These are phyloP conservation scores for Morone chrysops DNA, from an alignment of 2,113 vertebrate species.

Conservation along the genomic window DNA sequence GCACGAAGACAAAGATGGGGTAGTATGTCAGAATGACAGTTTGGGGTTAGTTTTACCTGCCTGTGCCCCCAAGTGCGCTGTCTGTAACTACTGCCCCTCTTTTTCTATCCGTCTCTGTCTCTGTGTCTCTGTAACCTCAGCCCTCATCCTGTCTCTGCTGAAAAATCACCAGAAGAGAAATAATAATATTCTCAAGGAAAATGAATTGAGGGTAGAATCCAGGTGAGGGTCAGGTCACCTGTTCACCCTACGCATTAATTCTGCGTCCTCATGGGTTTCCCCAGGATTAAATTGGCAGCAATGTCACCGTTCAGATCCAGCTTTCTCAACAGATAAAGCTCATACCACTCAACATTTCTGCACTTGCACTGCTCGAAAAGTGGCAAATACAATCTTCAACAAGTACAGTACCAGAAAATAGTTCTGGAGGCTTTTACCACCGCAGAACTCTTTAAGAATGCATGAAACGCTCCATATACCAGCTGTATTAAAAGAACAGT, in stretches of 20 bases:
- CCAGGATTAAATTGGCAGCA: neutral
- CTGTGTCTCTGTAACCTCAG: neutral
- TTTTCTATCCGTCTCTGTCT: slow-evolving; percentile 21
- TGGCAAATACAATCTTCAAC: neutral
- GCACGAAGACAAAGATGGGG: slow-evolving; percentile 7
- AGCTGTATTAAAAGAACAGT: slow-evolving; percentile 11
- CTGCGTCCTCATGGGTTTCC: neutral
- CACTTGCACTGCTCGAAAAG: neutral
- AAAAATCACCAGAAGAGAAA: slow-evolving; percentile 37
- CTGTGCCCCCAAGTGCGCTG: slow-evolving; percentile 5
- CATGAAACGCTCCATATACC: slow-evolving; percentile 37
- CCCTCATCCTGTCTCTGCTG: slow-evolving; percentile 31
- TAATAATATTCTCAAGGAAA: slow-evolving; percentile 19
- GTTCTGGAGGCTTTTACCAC: slow-evolving; percentile 27
- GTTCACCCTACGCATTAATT: neutral
- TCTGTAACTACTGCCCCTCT: slow-evolving; percentile 34
- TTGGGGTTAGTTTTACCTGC: slow-evolving; percentile 68
- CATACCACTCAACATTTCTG: neutral
- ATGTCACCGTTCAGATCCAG: neutral
- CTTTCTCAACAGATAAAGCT: neutral
- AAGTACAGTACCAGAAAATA: slow-evolving; percentile 4
- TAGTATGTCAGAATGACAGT: slow-evolving; percentile 63
- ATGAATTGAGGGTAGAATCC: slow-evolving; percentile 38
- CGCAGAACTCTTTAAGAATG: slow-evolving; percentile 30
- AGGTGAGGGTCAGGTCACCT: slow-evolving; percentile 36